Evolutionary conservation across 2,113 vertebrate genomes (phyloP), one percentile per base, ranked within the genome.

Genomic region (Paedocypris sp.): DNA sequence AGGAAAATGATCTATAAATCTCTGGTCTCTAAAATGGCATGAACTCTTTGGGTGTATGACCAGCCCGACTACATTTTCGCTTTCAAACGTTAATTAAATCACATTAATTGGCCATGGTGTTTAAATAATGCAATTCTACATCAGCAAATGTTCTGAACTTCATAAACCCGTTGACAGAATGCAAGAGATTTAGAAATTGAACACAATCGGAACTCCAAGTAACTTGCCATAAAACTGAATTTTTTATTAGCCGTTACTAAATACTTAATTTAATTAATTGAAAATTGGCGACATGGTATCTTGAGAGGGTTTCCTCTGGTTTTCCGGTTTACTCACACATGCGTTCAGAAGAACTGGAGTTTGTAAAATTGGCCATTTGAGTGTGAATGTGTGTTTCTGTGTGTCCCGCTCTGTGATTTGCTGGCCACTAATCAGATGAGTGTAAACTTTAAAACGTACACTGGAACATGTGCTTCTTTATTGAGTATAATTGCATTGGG

Each of bases 1-100:
- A 67, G 60, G 70, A 71, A 77, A 73, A 77, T 66, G 64, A 56
- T 52, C 39, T 39, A 68, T 75, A 74, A 75, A 79, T 74, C 60
- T 57, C 62, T 62, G 29, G 38, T 61, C 57, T 39, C 53, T 43
- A 45, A 53, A 65, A 36, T 64, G 54, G 18, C 56, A 63, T 43
- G 48, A 51, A 45, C 18, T 31, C 31, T 18, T 23, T 28, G 48
- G 31, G 10, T 42, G 31, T 28, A 9, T 39, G 52, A 38, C 46
- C 11, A 16, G 8, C 4, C 39, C 42, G 22, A 15, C 36, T 50
- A 50, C 36, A 35, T 52, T 59, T n/a, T 52, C 26, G 29, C 23
- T 29, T 59, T 5, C 31, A 46, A 59, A 47, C 39, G 52, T 46
- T 22, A 36, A 39, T 46, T 28, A 58, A 33, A 68, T 59, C 19